Percentiles rank a stretch among this genome's conserved stretches.
These are phyloP conservation scores for Gandaritis pyraliata DNA, from an alignment of 2,888 invertebrate species.

Conservation along the genomic window DNA sequence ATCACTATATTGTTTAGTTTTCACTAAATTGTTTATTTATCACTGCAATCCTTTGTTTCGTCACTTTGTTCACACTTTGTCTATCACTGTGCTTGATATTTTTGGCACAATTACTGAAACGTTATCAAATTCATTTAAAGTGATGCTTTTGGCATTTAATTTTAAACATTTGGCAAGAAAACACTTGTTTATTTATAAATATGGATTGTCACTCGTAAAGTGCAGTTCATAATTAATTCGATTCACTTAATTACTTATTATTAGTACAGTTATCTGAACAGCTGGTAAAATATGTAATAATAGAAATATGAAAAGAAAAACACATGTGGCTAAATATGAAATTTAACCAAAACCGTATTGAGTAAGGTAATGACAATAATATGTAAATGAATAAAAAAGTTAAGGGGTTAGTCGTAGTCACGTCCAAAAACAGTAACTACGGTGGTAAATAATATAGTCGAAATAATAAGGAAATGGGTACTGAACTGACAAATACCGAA, in stretches of 20 bases:
- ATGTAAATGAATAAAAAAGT: background rate
- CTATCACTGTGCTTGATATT: constrained; percentile 16
- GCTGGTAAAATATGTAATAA: no score
- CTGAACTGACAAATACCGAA: no score
- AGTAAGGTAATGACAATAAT: background rate
- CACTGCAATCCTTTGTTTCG: constrained; percentile 9
- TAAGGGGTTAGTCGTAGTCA: no score
- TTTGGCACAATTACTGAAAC: constrained; percentile 37
- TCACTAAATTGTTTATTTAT: background rate
- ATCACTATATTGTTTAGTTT: no score
- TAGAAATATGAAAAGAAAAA: background rate
- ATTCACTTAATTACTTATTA: background rate
- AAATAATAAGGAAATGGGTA: no score
- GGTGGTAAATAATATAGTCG: no score
- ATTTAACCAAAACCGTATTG: background rate
- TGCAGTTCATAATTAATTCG: constrained; percentile 35
- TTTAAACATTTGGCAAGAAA: constrained; percentile 6
- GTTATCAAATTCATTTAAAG: constrained; percentile 42
- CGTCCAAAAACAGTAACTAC: no score
- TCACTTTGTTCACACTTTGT: constrained; percentile 24
- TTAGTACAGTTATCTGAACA: background rate
- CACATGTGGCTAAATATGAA: background rate
- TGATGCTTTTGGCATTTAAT: constrained; percentile 50
- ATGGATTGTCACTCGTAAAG: constrained; percentile 46
- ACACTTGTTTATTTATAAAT: constrained; percentile 35